phyloP scores from a whole-genome alignment of 2,888 invertebrate species.

The Mystacides longicornis region DNA sequence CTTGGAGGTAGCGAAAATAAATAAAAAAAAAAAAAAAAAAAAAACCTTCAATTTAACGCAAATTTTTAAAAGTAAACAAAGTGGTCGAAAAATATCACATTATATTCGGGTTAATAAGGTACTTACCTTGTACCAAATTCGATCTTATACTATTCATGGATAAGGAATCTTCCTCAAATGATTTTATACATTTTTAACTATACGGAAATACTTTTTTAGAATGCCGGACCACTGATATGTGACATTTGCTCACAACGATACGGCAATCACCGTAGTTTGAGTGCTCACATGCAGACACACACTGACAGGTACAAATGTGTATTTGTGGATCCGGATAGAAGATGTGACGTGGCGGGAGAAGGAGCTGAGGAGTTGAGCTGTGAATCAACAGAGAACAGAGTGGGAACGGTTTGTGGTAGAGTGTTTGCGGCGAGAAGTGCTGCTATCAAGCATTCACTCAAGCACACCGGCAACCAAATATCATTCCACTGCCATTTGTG shows the following conservation, averaged over 20 bases:
- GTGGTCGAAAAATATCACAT: no score
- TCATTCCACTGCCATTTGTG: constrained; percentile 13
- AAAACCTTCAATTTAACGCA: no score
- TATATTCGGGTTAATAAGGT: no score
- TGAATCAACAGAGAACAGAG: neutral
- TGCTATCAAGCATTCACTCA: constrained; percentile 11
- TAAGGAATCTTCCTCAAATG: neutral
- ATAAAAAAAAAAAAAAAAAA: no score
- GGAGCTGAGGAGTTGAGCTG: neutral
- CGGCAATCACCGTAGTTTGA: neutral
- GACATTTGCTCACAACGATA: constrained; percentile 13
- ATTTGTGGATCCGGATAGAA: neutral
- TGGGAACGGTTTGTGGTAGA: constrained; percentile 4
- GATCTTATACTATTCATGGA: neutral
- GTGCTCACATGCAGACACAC: constrained; percentile 14
- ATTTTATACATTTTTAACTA: neutral
- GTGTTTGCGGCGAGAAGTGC: constrained; percentile 12
- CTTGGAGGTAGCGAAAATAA: no score
- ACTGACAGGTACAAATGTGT: constrained; percentile 14
- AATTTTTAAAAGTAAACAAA: neutral
- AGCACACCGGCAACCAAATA: constrained; percentile 8
- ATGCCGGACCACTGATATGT: constrained; percentile 8
- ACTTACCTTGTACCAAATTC: no score
- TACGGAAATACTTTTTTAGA: neutral
- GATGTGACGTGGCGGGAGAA: neutral